phyloP scores from a whole-genome alignment of 2,113 vertebrate genomes.

The Passer domesticus region DNA sequence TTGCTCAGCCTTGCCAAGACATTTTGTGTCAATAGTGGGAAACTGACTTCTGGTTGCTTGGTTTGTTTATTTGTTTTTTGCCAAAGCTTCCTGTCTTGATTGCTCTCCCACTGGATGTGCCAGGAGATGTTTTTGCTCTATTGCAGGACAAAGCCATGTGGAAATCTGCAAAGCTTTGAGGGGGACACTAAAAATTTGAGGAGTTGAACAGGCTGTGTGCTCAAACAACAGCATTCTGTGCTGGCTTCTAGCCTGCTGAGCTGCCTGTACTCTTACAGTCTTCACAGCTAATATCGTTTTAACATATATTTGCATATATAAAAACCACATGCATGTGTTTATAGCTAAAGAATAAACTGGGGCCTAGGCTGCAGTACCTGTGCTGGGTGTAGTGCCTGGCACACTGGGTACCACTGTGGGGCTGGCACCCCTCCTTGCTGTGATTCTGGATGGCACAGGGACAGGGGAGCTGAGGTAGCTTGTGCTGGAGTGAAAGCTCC shows the following conservation, averaged over 20 bases:
- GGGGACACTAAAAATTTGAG: background rate
- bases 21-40: background rate
- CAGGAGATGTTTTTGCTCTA: background rate
- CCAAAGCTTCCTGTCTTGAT: background rate
- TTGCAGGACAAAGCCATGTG: background rate
- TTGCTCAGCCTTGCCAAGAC: background rate
- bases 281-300: background rate
- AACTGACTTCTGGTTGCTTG: background rate
- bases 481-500: background rate
- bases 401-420: fast-evolving
- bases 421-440: background rate
- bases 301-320: background rate
- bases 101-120: background rate
- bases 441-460: fast-evolving
- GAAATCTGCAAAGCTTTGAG: background rate
- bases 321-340: fast-evolving
- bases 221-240: fast-evolving
- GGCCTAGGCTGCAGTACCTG: background rate
- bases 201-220: background rate
- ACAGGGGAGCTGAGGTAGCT: fast-evolving
- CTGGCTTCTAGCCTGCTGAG: background rate
- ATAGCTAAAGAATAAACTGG: fast-evolving
- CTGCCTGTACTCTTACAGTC: background rate
- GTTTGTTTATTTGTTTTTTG: background rate
- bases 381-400: background rate